These are phyloP conservation scores for Drosophila arawakana DNA, from an alignment of 1,140 invertebrate genomes.

Conservation along the genomic window DNA sequence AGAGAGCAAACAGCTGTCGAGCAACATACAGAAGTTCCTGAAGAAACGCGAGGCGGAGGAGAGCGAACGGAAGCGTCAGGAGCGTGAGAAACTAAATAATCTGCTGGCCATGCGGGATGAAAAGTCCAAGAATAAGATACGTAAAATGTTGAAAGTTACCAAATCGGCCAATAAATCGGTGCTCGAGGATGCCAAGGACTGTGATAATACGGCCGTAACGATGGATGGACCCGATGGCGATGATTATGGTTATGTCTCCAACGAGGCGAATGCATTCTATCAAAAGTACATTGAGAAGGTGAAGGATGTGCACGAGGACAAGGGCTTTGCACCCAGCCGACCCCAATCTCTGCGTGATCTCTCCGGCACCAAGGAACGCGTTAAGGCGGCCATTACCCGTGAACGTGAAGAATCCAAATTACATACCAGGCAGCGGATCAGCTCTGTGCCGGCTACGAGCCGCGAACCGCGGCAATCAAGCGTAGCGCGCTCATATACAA, in stretches of 20 bases:
- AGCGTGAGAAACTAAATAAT: slow-evolving; percentile 87
- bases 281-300: slow-evolving; percentile 92
- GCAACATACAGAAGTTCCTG: slow-evolving; percentile 93
- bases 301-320: slow-evolving; percentile 75
- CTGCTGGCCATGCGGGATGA: slow-evolving; percentile 90
- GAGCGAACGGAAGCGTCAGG: slow-evolving; percentile 87
- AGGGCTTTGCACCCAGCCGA: slow-evolving; percentile 72
- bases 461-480: slow-evolving; percentile 23
- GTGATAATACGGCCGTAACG: slow-evolving; percentile 20
- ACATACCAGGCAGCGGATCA: slow-evolving; percentile 79
- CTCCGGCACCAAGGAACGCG: slow-evolving; percentile 88
- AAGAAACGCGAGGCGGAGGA: slow-evolving; percentile 93
- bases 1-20: slow-evolving; percentile 87
- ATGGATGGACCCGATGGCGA: slow-evolving; percentile 91
- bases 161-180: slow-evolving; percentile 95
- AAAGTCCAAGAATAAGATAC: slow-evolving; percentile 89
- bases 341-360: slow-evolving; percentile 85
- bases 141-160: slow-evolving; percentile 89
- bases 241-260: slow-evolving; percentile 95
- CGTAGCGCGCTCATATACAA: slow-evolving; percentile 49
- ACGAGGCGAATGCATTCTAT: slow-evolving; percentile 91
- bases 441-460: background rate
- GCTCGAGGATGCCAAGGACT: slow-evolving; percentile 91
- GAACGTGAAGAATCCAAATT: slow-evolving; percentile 90
- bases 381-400: slow-evolving; percentile 90